Base-by-base conservation (phyloP, 2,888 invertebrate genomes). In the Drosophila prolongata region DNA sequence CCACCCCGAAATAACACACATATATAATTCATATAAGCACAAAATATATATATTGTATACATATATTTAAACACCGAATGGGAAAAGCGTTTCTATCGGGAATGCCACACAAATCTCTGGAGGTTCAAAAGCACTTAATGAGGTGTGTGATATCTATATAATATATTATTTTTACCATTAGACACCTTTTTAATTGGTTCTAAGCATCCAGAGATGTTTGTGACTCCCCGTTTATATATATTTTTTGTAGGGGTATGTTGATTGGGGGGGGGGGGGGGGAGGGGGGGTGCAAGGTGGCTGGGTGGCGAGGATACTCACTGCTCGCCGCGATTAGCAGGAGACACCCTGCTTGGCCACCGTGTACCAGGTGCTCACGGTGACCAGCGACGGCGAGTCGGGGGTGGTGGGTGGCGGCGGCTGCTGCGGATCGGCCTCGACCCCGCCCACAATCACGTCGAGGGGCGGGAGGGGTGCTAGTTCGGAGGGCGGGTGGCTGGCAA, bases 261-360 rank as follows among this genome's bases (percentile, higher is more conserved):
- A 30, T 9, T 34, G n/a, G n/a, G 42, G 40, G 14, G n/a, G 9
- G 13, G 42, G 40, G 14, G n/a, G 35, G 38, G 14, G 35, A 34
- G 14, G n/a, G 1, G 42, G 35, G 14, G n/a, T n/a, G 13, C 34
- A 40, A 24, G 30, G 9, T 44, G 57, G 24, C 10, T 40, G 40
- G 61, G 6, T 44, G 42, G 43, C 35, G 10, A 49, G 66, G 42
- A 74, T 70, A 70, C 70, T 70, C 70, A 70, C 70, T 73, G 64
- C 73, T 52, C 52, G 42, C 38, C 47, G 44, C 37, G 56, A 69
- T 89, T 92, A 92, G 90, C 92, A 92, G 78, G 92, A 92, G 77
- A 92, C 91, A 77, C 92, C 92, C 90, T 92, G 92, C 82, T 92
- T 92, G 76, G 92, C 91, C 76, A 92, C 92, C 56, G 92, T 92